Evolutionary conservation across 2,113 vertebrate species (phyloP).

Genomic region (Hypanus sabinus): DNA sequence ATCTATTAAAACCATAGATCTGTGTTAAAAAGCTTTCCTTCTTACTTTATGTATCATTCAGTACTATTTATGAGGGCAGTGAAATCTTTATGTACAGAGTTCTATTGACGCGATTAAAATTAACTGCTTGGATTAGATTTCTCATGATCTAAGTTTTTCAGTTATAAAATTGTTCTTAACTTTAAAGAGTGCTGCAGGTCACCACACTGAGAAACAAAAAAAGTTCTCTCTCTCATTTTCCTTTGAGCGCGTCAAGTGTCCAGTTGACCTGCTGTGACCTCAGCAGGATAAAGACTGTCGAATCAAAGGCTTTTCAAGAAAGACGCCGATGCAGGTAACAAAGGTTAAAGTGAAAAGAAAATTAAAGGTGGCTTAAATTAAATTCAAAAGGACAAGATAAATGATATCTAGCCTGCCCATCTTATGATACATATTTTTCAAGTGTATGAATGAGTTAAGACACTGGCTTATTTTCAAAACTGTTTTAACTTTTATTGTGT

Average conservation of each 20-base stretch:
- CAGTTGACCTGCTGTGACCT: neutral
- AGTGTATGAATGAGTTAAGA: constrained; percentile 18
- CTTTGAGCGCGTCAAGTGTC: neutral
- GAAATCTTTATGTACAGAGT: neutral
- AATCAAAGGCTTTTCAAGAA: neutral
- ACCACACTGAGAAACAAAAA: neutral
- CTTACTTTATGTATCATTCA: neutral
- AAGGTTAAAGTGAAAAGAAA: constrained; percentile 23
- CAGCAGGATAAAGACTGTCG: neutral
- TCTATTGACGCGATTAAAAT: neutral
- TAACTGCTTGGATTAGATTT: too few relatives aligned
- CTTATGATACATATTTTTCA: neutral
- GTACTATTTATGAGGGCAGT: neutral
- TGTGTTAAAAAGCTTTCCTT: too few relatives aligned
- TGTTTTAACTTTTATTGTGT: constrained; percentile 24
- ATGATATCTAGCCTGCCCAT: neutral
- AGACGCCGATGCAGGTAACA: neutral
- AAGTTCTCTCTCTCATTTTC: neutral
- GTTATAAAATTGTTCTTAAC: neutral
- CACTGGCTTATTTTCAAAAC: neutral
- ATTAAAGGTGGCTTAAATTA: constrained; percentile 18
- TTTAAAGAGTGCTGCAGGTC: constrained; percentile 6
- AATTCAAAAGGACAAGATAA: neutral
- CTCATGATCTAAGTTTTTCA: neutral
- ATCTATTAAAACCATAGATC: neutral